These are phyloP conservation scores for Pectinophora gossypiella DNA, from an alignment of 1,140 invertebrate genomes.

Conservation along the genomic window DNA sequence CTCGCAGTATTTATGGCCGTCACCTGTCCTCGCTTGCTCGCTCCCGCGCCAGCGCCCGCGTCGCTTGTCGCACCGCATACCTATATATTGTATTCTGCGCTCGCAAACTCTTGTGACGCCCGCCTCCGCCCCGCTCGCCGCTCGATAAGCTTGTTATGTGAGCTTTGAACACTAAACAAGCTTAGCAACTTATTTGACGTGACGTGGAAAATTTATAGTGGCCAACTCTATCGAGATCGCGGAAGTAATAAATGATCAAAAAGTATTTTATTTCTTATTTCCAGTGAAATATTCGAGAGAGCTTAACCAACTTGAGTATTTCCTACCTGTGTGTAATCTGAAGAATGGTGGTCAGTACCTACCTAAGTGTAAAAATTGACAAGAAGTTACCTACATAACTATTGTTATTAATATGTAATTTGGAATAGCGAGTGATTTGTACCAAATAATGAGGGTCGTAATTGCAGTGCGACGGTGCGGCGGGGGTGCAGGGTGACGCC, in stretches of 20 bases:
- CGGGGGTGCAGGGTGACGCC: too few relatives aligned
- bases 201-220: neutral
- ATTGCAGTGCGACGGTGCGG: too few relatives aligned
- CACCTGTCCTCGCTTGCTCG: constrained; percentile 12
- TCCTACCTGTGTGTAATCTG: too few relatives aligned
- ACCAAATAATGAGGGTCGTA: too few relatives aligned
- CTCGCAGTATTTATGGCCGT: constrained; percentile 24
- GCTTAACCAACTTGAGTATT: too few relatives aligned
- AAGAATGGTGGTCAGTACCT: too few relatives aligned
- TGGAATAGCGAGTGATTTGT: too few relatives aligned
- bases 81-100: neutral
- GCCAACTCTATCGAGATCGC: neutral
- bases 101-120: neutral
- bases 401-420: too few relatives aligned
- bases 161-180: neutral
- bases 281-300: too few relatives aligned
- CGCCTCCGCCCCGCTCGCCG: neutral
- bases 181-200: neutral
- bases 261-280: neutral
- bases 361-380: too few relatives aligned
- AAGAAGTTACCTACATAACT: too few relatives aligned
- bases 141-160: neutral
- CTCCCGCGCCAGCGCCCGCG: neutral
- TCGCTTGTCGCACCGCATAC: neutral
- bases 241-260: neutral